Evolutionary conservation across 2,888 invertebrate species (phyloP).

Genomic region (Corythucha ciliata): DNA sequence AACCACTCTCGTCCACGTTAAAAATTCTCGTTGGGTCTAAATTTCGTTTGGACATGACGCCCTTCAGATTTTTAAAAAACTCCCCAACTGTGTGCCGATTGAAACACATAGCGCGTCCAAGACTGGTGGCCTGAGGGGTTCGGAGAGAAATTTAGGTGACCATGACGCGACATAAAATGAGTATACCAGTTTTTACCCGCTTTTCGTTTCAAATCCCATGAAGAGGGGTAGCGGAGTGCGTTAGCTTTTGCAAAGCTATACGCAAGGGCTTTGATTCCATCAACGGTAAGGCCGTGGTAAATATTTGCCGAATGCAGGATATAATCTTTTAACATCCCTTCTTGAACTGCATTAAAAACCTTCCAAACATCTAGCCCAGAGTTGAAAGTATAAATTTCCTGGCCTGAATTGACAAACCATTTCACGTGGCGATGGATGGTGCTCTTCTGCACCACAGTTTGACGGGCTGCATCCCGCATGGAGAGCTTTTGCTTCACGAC

Average conservation of each 20-base stretch:
- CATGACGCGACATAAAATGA: conserved; percentile 15
- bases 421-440: conserved; percentile 13
- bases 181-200: neutral
- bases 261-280: neutral
- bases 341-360: neutral
- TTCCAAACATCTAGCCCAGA: conserved; percentile 1
- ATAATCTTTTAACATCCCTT: neutral
- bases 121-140: conserved; percentile 19
- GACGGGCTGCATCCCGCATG: neutral
- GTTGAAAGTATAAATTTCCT: neutral
- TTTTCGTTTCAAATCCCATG: neutral
- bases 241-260: neutral
- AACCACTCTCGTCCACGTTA: conserved; percentile 33
- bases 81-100: conserved; percentile 17
- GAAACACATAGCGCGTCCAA: conserved; percentile 21
- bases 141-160: conserved; percentile 12
- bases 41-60: neutral
- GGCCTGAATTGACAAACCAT: neutral
- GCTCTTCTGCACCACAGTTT: conserved; percentile 29
- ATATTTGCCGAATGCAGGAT: neutral
- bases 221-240: neutral
- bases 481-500: conserved; percentile 4
- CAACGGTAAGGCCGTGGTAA: neutral
- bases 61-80: conserved; percentile 16
- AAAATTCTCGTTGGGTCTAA: conserved; percentile 25